Percentiles rank a stretch among this genome's conserved stretches.
These are phyloP conservation scores for Oscheius onirici DNA, from an alignment of 2,888 invertebrate species.

Conservation along the genomic window DNA sequence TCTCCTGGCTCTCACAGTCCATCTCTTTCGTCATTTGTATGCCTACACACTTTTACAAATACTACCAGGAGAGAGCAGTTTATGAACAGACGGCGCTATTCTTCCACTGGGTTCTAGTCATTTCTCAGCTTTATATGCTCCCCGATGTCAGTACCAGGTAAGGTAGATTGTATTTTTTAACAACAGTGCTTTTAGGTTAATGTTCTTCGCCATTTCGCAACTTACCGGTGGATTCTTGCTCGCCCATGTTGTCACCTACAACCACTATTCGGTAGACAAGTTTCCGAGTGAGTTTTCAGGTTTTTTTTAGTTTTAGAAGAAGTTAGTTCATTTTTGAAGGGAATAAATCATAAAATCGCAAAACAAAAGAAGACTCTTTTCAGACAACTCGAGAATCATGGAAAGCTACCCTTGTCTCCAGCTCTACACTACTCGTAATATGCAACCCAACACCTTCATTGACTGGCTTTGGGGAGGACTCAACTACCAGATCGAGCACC, in stretches of 20 bases:
- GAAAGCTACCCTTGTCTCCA: conserved; percentile 69
- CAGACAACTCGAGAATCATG: conserved; percentile 65
- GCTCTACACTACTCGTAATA: conserved; percentile 69
- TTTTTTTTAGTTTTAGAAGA: neutral
- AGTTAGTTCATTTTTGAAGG: too few species aligned
- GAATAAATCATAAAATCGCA: neutral
- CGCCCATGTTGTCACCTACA: conserved; percentile 70
- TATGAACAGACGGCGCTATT: conserved; percentile 60
- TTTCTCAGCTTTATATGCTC: conserved; percentile 62
- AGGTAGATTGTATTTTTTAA: too few species aligned
- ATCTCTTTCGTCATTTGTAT: conserved; percentile 63
- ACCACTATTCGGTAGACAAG: conserved; percentile 70
- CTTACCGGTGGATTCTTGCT: conserved; percentile 67
- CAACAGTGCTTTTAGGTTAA: conserved; percentile 35
- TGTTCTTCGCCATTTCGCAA: conserved; percentile 60
- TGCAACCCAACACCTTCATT: conserved; percentile 63
- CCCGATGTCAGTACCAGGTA: conserved; percentile 48
- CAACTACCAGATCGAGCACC: conserved; percentile 70
- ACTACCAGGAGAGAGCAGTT: conserved; percentile 50
- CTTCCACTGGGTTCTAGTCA: conserved; percentile 65
- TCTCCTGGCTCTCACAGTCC: conserved; percentile 67
- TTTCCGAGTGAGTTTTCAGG: conserved; percentile 57
- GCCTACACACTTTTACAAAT: conserved; percentile 64
- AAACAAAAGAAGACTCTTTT: conserved; percentile 18
- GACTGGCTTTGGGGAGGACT: conserved; percentile 70